Evolutionary conservation across 2,888 invertebrate species (phyloP), one percentile per base, ranked within the genome.

Genomic region (Cremastinae sp.): DNA sequence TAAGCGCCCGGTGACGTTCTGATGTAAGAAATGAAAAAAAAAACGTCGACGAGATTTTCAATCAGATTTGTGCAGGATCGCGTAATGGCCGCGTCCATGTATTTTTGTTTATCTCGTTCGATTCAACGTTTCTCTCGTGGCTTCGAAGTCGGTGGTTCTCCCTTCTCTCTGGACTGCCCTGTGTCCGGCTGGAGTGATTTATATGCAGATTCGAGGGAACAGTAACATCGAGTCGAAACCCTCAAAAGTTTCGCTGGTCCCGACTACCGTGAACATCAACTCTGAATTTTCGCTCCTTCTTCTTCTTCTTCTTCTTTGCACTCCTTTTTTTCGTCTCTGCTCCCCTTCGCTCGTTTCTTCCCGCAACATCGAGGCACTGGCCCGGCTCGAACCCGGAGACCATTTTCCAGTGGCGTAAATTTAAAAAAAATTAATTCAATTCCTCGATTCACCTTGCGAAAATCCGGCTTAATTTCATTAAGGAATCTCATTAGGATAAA

Each of bases 201-300:
- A 87, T 87, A 87, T 87, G 87, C 86, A 87, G 87, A 87, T 87
- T 82, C 82, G 79, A 74, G 82, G 58, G 51, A 84, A 82, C 78
- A 72, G 53, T 65, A 75, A 75, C 74, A 69, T 66, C 78, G 56
- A 75, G 51, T 56, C 20, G 47, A 47, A 34, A 41, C 54, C 59
- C 34, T 58, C 45, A 16, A 64, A 53, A 38, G 74, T 76, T 64
- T 61, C 54, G 68, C 68, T 56, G 70, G 61, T 16, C n/a, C 47
- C 59, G 12, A 20, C 56, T 38, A 20, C 49, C 54, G 45, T 0
- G 12, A 34, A 54, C 34, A 51, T 43, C 45, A 59, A 62, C 56
- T 65, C 34, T 61, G 28, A 58, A 53, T 58, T 75, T 74, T 64
- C 62, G 61, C 59, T 61, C 38, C 62, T 53, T 49, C 70, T 69